A percentile compares a stretch with the other conserved stretches of the same genome.
These are phyloP conservation scores for Seriola dumerili DNA, from an alignment of 2,113 vertebrate species.

Conservation along the genomic window DNA sequence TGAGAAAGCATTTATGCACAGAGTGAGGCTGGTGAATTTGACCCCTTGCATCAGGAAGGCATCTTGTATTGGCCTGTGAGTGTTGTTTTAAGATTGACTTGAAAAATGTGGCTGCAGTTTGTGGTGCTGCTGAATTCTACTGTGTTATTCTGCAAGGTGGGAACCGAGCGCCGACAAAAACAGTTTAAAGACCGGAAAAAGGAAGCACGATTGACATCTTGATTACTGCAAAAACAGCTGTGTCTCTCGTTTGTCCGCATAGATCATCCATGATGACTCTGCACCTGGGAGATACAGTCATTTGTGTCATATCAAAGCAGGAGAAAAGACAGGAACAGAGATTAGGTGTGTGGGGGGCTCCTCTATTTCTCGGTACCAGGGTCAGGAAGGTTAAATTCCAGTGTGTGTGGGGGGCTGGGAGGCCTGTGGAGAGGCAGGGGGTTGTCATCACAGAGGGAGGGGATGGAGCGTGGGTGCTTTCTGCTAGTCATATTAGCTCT, in stretches of 20 bases:
- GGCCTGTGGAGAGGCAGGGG: conserved; percentile 58
- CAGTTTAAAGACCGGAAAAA: conserved; percentile 15
- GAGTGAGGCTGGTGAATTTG: neutral
- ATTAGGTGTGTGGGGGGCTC: conserved; percentile 53
- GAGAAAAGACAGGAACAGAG: conserved; percentile 47
- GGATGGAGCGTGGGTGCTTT: conserved; percentile 58
- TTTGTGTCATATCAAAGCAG: conserved; percentile 54
- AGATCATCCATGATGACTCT: conserved; percentile 42
- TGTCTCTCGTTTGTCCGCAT: conserved; percentile 8
- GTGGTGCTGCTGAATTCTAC: too few relatives aligned
- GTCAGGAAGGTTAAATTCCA: conserved; percentile 82
- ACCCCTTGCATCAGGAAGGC: neutral
- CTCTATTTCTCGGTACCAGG: conserved; percentile 47
- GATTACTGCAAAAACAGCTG: conserved; percentile 55
- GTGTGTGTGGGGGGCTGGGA: conserved; percentile 65
- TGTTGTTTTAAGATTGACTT: too few relatives aligned
- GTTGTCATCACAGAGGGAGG: conserved; percentile 68
- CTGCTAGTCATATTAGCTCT: conserved; percentile 58
- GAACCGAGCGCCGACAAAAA: neutral
- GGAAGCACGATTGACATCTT: conserved; percentile 31
- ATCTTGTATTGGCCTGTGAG: neutral
- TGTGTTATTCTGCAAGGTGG: neutral
- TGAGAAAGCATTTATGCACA: neutral
- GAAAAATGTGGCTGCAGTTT: neutral
- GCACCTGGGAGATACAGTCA: conserved; percentile 49